Conservation (phyloP, 2,113 vertebrate species). For the Bolborhynchus lineola region DNA sequence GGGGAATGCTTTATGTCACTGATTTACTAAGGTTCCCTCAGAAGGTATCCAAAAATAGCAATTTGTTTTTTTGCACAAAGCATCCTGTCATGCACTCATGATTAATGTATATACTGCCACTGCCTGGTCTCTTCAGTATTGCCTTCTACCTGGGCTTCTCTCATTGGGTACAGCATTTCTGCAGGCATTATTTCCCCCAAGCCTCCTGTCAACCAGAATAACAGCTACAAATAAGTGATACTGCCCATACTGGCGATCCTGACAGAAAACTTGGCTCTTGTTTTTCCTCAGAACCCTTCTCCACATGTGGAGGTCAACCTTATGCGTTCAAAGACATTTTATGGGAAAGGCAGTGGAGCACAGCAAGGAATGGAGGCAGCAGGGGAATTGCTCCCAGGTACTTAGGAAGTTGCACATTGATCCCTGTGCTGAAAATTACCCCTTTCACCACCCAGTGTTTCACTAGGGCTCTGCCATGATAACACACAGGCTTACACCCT, state of each 20-base stretch:
- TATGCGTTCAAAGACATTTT: background rate
- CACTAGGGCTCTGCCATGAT: background rate
- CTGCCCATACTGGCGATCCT: background rate
- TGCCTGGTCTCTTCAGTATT: constrained; percentile 1
- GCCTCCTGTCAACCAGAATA: background rate
- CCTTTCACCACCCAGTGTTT: background rate
- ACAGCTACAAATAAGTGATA: constrained; percentile 4
- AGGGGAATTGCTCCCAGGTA: background rate
- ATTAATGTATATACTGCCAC: constrained; percentile 6
- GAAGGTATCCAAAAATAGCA: constrained; percentile 17
- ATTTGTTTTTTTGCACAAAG: constrained; percentile 41
- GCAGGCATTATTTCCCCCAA: background rate
- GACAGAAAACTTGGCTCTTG: background rate
- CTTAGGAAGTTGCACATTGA: background rate
- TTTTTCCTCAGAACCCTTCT: background rate
- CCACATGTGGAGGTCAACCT: background rate
- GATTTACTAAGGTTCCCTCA: constrained; percentile 40
- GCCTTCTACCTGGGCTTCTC: background rate
- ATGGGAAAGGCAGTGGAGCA: background rate
- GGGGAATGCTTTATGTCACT: constrained; percentile 46
- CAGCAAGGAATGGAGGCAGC: background rate
- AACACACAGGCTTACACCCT: background rate
- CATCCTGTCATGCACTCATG: background rate
- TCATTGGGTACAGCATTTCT: background rate
- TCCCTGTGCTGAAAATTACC: background rate